phyloP scores from a whole-genome alignment of 2,113 vertebrate species.

The Pavo muticus region DNA sequence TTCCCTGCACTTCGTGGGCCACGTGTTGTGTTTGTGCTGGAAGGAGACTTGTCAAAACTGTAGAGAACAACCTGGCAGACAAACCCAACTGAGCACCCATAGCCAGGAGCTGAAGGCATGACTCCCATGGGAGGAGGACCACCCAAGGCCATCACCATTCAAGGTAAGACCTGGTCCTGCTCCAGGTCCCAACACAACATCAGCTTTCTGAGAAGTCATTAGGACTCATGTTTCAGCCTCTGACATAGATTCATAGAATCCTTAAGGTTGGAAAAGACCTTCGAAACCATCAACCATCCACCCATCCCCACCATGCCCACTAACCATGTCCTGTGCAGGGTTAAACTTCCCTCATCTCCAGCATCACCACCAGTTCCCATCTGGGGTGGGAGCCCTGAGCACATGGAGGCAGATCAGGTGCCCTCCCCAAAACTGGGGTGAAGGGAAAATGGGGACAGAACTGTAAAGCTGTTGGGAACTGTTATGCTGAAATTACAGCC shows the following conservation, averaged over 20 bases:
- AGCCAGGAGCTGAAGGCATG: not conserved
- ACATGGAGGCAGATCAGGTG: fast-evolving
- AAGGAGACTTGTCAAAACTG: constrained; percentile 1
- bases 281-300: too few species aligned
- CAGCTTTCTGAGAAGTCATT: fast-evolving
- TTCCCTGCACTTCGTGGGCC: not conserved
- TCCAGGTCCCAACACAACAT: not conserved
- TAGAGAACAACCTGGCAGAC: not conserved
- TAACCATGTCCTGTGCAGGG: fast-evolving
- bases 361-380: not conserved
- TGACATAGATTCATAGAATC: not conserved
- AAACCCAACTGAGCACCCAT: not conserved
- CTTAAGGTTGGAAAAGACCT: too few species aligned
- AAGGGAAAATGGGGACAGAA: not conserved
- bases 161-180: not conserved
- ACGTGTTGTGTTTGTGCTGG: not conserved
- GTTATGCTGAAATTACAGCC: not conserved
- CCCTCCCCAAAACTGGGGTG: not conserved
- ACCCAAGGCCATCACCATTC: not conserved
- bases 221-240: not conserved
- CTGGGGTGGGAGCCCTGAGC: not conserved
- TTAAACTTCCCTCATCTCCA: not conserved
- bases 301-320: too few species aligned
- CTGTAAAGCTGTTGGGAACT: not conserved
- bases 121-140: not conserved